Evolutionary conservation across 2,113 vertebrate genomes (phyloP).

Genomic region (Chauna torquata): DNA sequence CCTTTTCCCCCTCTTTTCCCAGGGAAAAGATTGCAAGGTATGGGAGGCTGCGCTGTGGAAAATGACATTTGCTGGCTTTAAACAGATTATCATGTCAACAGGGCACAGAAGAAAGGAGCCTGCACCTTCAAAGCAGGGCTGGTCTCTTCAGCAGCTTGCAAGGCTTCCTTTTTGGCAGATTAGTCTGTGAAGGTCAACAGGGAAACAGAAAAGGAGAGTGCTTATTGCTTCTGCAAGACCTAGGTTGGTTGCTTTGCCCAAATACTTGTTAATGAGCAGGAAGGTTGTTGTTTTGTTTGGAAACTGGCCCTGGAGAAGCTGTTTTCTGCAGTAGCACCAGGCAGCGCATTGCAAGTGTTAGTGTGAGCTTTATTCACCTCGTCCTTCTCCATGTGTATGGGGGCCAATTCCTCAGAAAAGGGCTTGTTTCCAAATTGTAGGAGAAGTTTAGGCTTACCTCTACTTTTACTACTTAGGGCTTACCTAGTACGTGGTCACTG

Average conservation of each 20-base stretch:
- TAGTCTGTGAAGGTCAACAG: background rate
- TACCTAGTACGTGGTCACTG: background rate
- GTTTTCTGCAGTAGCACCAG: background rate
- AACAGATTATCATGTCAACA: background rate
- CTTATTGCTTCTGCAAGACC: background rate
- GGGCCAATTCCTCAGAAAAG: background rate
- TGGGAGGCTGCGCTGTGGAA: background rate
- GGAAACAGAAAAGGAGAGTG: background rate
- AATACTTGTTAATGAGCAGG: background rate
- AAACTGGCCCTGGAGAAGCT: background rate
- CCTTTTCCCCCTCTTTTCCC: background rate
- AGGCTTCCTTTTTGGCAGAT: background rate
- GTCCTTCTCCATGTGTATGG: background rate
- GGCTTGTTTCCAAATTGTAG: background rate
- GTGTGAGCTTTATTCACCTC: background rate
- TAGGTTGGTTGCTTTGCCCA: background rate
- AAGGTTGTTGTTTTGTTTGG: background rate
- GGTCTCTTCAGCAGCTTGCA: background rate
- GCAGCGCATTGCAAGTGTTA: background rate
- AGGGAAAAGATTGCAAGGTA: background rate
- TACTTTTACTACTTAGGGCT: background rate
- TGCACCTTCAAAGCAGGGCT: background rate
- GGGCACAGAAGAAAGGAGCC: background rate
- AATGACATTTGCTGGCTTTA: background rate
- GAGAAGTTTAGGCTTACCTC: background rate